A percentile compares a stretch with the other conserved stretches of the same genome.
Evolutionary conservation across 1,140 invertebrate genomes (phyloP).

Genomic region (Tribolium castaneum): DNA sequence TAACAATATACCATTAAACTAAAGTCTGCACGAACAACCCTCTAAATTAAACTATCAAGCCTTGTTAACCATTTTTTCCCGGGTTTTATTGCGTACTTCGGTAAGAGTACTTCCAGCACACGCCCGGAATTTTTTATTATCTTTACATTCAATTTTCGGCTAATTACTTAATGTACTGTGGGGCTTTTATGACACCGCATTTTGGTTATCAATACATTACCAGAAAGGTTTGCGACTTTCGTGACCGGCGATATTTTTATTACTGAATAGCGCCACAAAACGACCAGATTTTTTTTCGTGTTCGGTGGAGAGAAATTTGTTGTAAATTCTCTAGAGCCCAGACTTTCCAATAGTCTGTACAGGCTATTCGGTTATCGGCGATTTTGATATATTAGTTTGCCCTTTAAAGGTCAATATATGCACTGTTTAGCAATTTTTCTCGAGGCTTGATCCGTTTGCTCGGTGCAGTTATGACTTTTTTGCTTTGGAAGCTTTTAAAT

Average conservation of each 20-base stretch:
- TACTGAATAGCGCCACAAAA: background rate
- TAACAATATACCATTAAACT: conserved; percentile 36
- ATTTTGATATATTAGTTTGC: conserved; percentile 24
- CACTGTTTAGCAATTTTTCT: conserved; percentile 5
- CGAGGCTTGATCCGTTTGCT: background rate
- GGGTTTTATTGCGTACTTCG: conserved; percentile 25
- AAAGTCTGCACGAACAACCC: conserved; percentile 23
- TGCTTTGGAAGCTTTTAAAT: background rate
- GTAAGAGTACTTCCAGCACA: background rate
- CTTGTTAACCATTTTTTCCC: conserved; percentile 25
- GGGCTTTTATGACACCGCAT: background rate
- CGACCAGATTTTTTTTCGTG: background rate
- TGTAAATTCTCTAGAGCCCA: background rate
- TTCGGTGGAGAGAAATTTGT: background rate
- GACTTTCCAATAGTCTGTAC: conserved; percentile 1
- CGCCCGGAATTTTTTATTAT: conserved; percentile 8
- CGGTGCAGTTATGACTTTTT: background rate
- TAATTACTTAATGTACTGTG: conserved; percentile 21
- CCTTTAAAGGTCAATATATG: conserved; percentile 14
- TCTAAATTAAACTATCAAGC: conserved; percentile 28
- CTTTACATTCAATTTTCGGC: conserved; percentile 20
- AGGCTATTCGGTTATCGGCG: background rate
- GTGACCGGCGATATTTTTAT: background rate
- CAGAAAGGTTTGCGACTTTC: background rate
- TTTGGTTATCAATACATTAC: background rate